Evolutionary conservation across 53 echinoderm and acorn worm genomes (phyloP).

Genomic region (Hippasteria phrygiana): DNA sequence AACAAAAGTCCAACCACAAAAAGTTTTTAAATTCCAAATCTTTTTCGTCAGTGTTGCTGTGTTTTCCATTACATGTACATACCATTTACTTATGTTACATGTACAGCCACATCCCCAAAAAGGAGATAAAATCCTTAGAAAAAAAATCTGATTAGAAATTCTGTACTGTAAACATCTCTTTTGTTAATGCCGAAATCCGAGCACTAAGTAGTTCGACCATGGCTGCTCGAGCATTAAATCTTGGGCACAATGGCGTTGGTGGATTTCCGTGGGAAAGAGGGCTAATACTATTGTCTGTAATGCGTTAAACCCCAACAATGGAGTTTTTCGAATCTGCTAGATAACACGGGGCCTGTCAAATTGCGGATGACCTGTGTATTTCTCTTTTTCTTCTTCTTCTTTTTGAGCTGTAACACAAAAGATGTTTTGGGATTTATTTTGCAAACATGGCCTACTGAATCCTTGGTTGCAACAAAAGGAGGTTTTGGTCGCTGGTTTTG

Average conservation of each 20-base stretch:
- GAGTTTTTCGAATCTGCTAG: background rate
- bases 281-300: conserved; percentile 21
- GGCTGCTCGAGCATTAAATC: conserved; percentile 4
- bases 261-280: background rate
- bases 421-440: conserved; percentile 28
- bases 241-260: background rate
- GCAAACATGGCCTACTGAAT: conserved; percentile 10
- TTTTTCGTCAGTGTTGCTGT: background rate
- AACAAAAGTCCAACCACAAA: background rate
- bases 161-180: background rate
- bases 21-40: conserved; percentile 14
- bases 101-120: background rate
- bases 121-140: background rate
- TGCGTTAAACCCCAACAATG: conserved; percentile 15
- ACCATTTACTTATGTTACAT: background rate
- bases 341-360: background rate
- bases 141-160: background rate
- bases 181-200: background rate
- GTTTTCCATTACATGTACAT: background rate
- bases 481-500: background rate
- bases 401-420: background rate
- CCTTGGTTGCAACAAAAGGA: background rate
- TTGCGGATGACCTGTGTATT: background rate
- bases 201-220: background rate
- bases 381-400: background rate